Evolutionary conservation across 2,888 invertebrate genomes (phyloP).

Genomic region (Heliconius charithonia): DNA sequence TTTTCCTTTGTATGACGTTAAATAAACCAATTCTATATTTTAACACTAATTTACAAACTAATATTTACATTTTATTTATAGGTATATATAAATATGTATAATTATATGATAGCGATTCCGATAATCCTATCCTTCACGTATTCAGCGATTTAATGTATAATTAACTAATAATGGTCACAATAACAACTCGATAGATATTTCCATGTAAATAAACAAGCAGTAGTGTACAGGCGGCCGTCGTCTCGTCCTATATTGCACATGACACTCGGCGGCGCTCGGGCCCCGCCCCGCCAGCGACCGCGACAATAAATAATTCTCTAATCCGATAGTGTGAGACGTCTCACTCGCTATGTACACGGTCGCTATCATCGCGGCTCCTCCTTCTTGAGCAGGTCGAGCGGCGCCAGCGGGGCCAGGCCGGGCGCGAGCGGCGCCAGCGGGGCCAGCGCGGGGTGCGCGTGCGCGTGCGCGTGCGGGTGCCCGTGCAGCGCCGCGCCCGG

Average conservation of each 20-base stretch:
- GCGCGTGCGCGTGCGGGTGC: constrained; percentile 62
- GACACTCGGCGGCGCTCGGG: constrained; percentile 51
- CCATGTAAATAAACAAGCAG: constrained; percentile 82
- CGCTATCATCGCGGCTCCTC: constrained; percentile 84
- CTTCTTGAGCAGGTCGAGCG: constrained; percentile 85
- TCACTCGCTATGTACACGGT: constrained; percentile 54
- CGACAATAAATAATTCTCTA: constrained; percentile 81
- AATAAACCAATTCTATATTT: constrained; percentile 84
- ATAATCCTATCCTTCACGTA: constrained; percentile 79
- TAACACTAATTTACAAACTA: constrained; percentile 82
- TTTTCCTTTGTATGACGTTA: constrained; percentile 81
- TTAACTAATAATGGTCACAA: constrained; percentile 84
- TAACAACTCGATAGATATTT: constrained; percentile 83
- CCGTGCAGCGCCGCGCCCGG: constrained; percentile 71
- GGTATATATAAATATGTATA: constrained; percentile 84
- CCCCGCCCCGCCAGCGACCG: constrained; percentile 64
- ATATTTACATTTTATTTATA: constrained; percentile 84
- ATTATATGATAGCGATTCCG: constrained; percentile 80
- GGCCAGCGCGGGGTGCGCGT: constrained; percentile 74
- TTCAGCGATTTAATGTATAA: constrained; percentile 81
- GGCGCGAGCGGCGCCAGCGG: constrained; percentile 64
- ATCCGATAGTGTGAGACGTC: constrained; percentile 75
- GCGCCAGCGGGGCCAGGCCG: constrained; percentile 70
- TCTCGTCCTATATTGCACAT: constrained; percentile 76
- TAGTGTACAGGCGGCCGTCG: constrained; percentile 66